Percentiles rank a stretch among this genome's conserved stretches.
These are phyloP conservation scores for Ictalurus furcatus DNA, from an alignment of 2,113 vertebrate genomes.

Conservation along the genomic window DNA sequence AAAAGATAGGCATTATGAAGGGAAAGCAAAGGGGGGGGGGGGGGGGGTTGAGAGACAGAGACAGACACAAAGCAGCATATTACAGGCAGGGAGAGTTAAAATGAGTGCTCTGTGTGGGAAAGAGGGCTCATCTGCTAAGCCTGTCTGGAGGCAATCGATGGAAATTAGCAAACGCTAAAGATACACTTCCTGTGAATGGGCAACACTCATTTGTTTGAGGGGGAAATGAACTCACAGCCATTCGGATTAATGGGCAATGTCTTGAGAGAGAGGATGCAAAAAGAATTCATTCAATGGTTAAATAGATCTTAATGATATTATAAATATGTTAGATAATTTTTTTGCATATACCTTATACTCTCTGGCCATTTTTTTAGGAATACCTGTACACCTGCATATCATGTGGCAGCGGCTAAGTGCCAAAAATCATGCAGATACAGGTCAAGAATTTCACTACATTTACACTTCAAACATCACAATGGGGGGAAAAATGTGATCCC, in stretches of 20 bases:
- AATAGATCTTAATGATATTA: neutral
- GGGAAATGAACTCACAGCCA: conserved; percentile 60
- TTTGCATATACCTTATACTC: neutral
- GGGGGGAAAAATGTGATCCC: neutral
- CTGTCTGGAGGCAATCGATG: conserved; percentile 79
- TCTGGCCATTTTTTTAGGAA: neutral
- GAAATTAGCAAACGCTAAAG: conserved; percentile 79
- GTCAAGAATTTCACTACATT: neutral
- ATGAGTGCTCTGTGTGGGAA: conserved; percentile 69
- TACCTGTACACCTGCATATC: neutral
- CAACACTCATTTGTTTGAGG: conserved; percentile 70
- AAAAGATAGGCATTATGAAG: conserved; percentile 72
- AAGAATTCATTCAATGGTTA: conserved; percentile 24
- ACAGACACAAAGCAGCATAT: conserved; percentile 13
- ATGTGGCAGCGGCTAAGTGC: neutral
- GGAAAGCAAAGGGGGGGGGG: conserved; percentile 62
- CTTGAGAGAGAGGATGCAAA: neutral
- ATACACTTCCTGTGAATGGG: conserved; percentile 76
- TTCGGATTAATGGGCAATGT: conserved; percentile 64
- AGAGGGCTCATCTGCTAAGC: conserved; percentile 75
- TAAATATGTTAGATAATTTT: neutral
- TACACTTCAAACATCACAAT: neutral
- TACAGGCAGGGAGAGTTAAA: conserved; percentile 38
- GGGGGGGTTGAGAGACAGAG: conserved; percentile 17
- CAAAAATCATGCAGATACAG: neutral